Base-by-base conservation (phyloP, 2,888 invertebrate genomes). In the Agrochola lota region DNA sequence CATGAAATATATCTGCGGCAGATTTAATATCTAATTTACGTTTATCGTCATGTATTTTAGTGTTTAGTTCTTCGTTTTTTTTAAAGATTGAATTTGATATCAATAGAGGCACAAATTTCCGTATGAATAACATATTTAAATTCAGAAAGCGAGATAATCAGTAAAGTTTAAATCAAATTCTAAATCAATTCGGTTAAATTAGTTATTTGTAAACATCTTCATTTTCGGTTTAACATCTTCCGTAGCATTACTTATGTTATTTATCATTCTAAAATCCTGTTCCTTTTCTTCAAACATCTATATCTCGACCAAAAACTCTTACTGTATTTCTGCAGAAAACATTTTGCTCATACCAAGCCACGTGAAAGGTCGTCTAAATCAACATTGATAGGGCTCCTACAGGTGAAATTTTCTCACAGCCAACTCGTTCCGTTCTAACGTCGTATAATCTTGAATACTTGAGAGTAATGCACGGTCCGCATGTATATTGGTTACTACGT, bases 401-500 rank as follows among this genome's bases (percentile, higher is more conserved):
- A 93, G 94, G 95, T 94, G 96, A 96, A 95, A 95, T 95, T 95
- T 96, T 95, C 96, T 95, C 95, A 96, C 94, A 94, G 93, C 91
- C 92, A 89, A 91, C 91, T 88, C 90, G 88, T 90, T 89, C 84
- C 85, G 85, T 87, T 91, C 91, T 90, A 91, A 91, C 90, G 92
- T 93, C 88, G 91, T 94, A 93, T 94, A 95, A 95, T 94, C 94
- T 94, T 91, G 89, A 85, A 88, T 88, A 88, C 82, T 86, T 77
- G 85, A 88, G 88, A 92, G 94, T 93, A 92, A 91, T 91, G 90
- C 92, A 91, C 91, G 94, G 92, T 93, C 91, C 91, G 93, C 94
- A 95, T 94, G 95, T 95, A 95, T 96, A 95, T 95, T 96, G 95
- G 96, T 96, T 95, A 95, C 94, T 96, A 94, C 95, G 94, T 91